A percentile compares a stretch with the other conserved stretches of the same genome.
These are phyloP conservation scores for Papilio polytes DNA, from an alignment of 1,140 invertebrate species.

Conservation along the genomic window DNA sequence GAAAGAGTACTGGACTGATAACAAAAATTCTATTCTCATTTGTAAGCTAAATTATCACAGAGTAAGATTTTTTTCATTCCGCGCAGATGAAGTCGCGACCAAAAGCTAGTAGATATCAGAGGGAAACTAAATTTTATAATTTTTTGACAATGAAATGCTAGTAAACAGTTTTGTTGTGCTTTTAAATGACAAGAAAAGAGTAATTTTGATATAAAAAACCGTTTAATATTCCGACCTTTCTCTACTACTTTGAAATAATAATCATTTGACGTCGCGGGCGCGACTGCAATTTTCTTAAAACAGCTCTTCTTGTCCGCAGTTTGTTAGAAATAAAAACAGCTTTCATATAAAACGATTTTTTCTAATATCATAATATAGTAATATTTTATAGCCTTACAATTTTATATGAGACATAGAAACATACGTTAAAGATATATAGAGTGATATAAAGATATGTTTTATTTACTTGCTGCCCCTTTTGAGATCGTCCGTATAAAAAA, in stretches of 20 bases:
- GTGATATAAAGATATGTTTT: no score
- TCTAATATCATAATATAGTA: not conserved
- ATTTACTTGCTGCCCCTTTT: no score
- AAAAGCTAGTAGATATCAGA: no score
- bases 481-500: no score
- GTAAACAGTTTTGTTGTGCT: not conserved
- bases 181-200: not conserved
- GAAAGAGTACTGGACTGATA: no score
- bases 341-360: not conserved
- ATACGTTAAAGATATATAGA: not conserved
- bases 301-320: not conserved
- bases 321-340: not conserved
- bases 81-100: no score
- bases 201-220: not conserved
- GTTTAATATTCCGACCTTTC: not conserved
- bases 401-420: not conserved
- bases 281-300: conserved; percentile 15
- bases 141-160: not conserved
- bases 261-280: not conserved
- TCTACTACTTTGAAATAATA: conserved; percentile 6
- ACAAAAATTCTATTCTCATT: no score
- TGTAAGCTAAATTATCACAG: no score
- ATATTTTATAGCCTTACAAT: not conserved
- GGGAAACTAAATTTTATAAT: no score
- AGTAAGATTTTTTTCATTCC: no score